Evolutionary conservation across 1,140 invertebrate species (phyloP).

Genomic region (Ctenoplectra terminalis): DNA sequence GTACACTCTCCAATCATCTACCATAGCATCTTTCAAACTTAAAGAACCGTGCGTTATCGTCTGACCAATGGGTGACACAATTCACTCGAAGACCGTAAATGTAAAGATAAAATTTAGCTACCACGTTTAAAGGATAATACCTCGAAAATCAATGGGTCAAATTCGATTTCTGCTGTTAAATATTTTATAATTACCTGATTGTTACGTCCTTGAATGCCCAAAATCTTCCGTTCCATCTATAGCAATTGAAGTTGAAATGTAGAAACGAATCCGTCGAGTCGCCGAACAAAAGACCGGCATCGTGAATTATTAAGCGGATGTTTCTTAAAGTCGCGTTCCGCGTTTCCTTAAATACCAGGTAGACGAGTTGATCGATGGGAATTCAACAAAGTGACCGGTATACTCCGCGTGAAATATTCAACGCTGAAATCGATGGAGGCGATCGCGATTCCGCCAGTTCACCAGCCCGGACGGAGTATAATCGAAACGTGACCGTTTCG

Average conservation of each 20-base stretch:
- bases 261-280: too few relatives aligned
- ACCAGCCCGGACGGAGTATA: background rate
- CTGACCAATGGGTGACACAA: background rate
- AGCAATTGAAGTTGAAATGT: background rate
- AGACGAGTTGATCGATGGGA: constrained; percentile 20
- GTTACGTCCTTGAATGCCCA: background rate
- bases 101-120: too few relatives aligned
- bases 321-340: constrained; percentile 17
- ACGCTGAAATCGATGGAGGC: constrained; percentile 25
- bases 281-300: too few relatives aligned
- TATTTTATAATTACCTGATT: background rate
- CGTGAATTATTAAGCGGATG: constrained; percentile 33
- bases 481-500: constrained; percentile 8
- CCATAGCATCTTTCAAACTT: background rate
- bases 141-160: background rate
- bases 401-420: constrained; percentile 30
- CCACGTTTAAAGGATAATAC: too few relatives aligned
- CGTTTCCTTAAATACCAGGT: constrained; percentile 1
- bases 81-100: background rate
- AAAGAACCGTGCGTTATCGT: background rate
- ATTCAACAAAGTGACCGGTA: constrained; percentile 30
- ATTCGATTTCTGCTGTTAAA: too few relatives aligned
- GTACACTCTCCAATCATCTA: background rate
- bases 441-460: background rate
- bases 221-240: constrained; percentile 1